Conservation (phyloP, 2,888 invertebrate genomes). For the Rotaria macrura region DNA sequence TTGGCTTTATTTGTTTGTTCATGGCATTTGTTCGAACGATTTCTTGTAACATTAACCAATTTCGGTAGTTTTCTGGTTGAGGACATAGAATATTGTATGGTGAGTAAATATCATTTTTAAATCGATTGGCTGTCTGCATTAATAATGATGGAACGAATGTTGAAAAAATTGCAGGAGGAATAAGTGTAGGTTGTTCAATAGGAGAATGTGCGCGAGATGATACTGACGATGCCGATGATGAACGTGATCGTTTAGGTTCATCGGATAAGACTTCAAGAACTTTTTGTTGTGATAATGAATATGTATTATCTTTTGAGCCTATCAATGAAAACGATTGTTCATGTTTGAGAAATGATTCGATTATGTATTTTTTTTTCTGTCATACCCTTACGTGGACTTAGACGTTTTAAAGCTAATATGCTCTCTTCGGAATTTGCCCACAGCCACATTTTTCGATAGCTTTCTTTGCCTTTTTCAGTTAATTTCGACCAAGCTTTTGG, state of each 20-base stretch:
- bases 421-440: constrained; percentile 97
- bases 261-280: constrained; percentile 83
- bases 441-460: constrained; percentile 97
- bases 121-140: not conserved
- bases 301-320: constrained; percentile 39
- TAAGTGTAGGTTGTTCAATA: not conserved
- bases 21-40: not conserved
- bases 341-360: too few species aligned
- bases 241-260: constrained; percentile 61
- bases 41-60: constrained; percentile 19
- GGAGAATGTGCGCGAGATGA: not conserved
- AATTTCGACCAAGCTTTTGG: constrained; percentile 99
- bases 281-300: constrained; percentile 67
- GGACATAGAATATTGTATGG: not conserved
- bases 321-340: constrained; percentile 23
- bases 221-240: not conserved
- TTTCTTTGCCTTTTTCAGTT: constrained; percentile 96
- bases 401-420: constrained; percentile 86
- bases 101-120: not conserved
- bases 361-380: too few species aligned
- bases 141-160: not conserved
- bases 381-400: constrained; percentile 59
- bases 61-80: not conserved
- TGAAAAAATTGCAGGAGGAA: not conserved
- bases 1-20: not conserved